These are phyloP conservation scores for Bruchidius siliquastri DNA, from an alignment of 2,888 invertebrate species.

Conservation along the genomic window DNA sequence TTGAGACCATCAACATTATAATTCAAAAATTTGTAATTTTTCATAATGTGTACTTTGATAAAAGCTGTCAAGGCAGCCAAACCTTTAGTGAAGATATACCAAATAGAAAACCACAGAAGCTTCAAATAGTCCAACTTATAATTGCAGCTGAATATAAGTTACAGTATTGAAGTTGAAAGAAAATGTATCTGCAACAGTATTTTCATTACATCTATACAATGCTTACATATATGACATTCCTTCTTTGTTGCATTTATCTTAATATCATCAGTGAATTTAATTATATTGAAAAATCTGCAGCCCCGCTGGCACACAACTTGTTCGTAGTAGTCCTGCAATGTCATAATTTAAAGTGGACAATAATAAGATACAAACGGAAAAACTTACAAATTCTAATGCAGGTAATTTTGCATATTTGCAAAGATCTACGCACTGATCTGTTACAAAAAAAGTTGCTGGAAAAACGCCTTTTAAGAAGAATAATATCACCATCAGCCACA, in stretches of 20 bases:
- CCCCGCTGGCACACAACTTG: constrained; percentile 38
- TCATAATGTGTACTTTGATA: too few relatives aligned
- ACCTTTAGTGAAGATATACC: too few relatives aligned
- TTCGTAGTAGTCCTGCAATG: constrained; percentile 31
- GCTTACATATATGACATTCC: constrained; percentile 39
- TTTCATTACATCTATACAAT: too few relatives aligned
- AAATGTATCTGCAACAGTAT: too few relatives aligned
- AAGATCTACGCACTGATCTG: constrained; percentile 27
- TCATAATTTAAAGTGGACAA: background rate
- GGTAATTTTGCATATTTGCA: constrained; percentile 27
- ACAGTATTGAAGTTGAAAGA: too few relatives aligned
- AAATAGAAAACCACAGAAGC: too few relatives aligned
- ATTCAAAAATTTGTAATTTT: too few relatives aligned
- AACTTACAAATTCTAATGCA: constrained; percentile 23
- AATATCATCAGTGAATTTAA: constrained; percentile 34
- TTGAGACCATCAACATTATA: too few relatives aligned
- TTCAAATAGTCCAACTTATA: too few relatives aligned
- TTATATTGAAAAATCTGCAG: constrained; percentile 38
- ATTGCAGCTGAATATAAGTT: too few relatives aligned
- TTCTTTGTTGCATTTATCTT: constrained; percentile 33
- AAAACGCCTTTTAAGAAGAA: background rate
- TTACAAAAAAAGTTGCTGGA: constrained; percentile 11
- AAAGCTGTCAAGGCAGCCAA: too few relatives aligned
- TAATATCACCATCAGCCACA: background rate
- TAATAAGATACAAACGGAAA: constrained; percentile 7